Evolutionary conservation across 2,113 vertebrate genomes (phyloP).

Genomic region (Panurus biarmicus): DNA sequence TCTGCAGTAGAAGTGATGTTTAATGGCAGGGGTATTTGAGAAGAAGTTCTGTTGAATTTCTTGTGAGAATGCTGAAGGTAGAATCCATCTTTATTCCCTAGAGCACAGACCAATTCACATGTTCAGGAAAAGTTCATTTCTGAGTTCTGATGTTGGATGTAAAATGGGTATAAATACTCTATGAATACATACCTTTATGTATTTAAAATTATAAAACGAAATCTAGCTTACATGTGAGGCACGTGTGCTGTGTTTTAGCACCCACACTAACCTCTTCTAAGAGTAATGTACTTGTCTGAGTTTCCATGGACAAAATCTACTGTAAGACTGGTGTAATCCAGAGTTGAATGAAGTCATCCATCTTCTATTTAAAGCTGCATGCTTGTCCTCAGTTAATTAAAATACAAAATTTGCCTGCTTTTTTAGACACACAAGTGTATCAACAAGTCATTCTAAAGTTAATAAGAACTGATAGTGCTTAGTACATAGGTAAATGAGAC

Average conservation of each 20-base stretch:
- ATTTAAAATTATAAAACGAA: not conserved
- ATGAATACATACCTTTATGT: not conserved
- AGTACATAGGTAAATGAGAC: not conserved
- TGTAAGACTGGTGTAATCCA: not conserved
- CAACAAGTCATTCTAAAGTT: not conserved
- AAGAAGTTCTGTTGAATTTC: not conserved
- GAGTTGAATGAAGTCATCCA: not conserved
- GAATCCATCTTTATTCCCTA: not conserved
- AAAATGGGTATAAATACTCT: not conserved
- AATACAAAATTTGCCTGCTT: not conserved
- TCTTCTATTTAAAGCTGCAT: not conserved
- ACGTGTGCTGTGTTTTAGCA: not conserved
- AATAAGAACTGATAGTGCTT: not conserved
- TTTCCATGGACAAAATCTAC: not conserved
- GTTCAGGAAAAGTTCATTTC: not conserved
- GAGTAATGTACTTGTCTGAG: not conserved
- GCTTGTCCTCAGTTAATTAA: not conserved
- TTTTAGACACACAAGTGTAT: not conserved
- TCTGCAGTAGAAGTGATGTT: not conserved
- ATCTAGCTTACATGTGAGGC: not conserved
- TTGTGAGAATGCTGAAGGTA: not conserved
- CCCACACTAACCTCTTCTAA: not conserved
- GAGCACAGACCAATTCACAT: not conserved
- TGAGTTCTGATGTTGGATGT: not conserved
- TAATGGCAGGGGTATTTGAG: not conserved